These are phyloP conservation scores for Antheraea pernyi DNA, from an alignment of 1,140 invertebrate genomes.

Conservation along the genomic window DNA sequence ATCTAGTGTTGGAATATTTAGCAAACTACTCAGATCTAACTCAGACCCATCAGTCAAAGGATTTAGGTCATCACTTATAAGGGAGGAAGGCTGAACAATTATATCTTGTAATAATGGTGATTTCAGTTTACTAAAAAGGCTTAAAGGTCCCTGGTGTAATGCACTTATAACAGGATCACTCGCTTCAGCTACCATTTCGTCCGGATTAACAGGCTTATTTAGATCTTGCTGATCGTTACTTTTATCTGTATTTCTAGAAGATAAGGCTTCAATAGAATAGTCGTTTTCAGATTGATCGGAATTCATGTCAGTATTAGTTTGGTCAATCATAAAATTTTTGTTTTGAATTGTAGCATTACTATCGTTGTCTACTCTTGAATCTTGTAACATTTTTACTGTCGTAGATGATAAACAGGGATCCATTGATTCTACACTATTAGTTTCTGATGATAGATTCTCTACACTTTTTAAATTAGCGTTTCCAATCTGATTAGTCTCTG, in stretches of 20 bases:
- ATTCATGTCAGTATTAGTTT: neutral
- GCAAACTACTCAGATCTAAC: neutral
- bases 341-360: neutral
- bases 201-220: constrained; percentile 4
- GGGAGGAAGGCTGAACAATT: constrained; percentile 5
- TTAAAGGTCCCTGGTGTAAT: constrained; percentile 15
- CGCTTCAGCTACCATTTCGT: constrained; percentile 35
- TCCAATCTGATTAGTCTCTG: neutral
- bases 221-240: neutral
- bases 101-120: constrained; percentile 11
- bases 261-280: neutral
- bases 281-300: neutral
- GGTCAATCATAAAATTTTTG: neutral
- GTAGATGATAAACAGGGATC: neutral
- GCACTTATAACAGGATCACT: constrained; percentile 31
- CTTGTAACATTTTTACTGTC: neutral
- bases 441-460: neutral
- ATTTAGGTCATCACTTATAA: neutral
- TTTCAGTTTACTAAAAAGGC: constrained; percentile 16
- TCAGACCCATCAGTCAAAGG: neutral
- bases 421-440: neutral
- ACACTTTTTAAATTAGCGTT: neutral
- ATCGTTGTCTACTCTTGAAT: neutral
- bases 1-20: constrained; percentile 25
- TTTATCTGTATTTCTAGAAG: neutral